A percentile compares a stretch with the other conserved stretches of the same genome.
phyloP scores from a whole-genome alignment of 2,113 vertebrate species.

The Macaca nemestrina region DNA sequence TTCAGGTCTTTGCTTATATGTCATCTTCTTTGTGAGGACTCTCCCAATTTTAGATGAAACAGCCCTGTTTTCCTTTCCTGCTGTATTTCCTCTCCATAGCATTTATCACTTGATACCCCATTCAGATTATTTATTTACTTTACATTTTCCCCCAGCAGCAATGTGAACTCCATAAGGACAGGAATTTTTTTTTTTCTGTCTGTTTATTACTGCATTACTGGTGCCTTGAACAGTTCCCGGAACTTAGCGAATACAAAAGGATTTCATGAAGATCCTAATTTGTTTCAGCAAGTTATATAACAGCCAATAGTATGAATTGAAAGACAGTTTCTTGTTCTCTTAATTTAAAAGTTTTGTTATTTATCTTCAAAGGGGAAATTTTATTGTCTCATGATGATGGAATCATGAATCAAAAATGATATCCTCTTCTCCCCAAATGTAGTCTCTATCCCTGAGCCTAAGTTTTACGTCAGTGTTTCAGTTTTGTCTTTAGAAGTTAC shows the following conservation, averaged over 20 bases:
- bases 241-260: slow-evolving; percentile 12
- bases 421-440: background rate
- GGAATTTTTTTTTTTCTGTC: background rate
- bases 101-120: background rate
- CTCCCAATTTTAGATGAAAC: background rate
- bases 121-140: background rate
- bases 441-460: background rate
- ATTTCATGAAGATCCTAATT: slow-evolving; percentile 2
- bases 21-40: background rate
- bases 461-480: background rate
- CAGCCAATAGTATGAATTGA: background rate
- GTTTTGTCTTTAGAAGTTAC: slow-evolving; percentile 9
- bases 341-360: background rate
- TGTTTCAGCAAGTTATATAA: background rate
- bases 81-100: background rate
- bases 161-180: background rate
- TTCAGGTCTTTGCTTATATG: background rate
- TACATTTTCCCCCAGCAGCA: background rate
- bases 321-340: background rate
- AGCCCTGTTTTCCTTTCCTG: background rate
- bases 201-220: background rate
- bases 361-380: background rate
- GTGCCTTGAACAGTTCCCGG: background rate
- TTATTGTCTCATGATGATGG: background rate
- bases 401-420: background rate